Evolutionary conservation across 2,113 vertebrate genomes (phyloP), one percentile per base, ranked within the genome.

Genomic region (Pipra filicauda): DNA sequence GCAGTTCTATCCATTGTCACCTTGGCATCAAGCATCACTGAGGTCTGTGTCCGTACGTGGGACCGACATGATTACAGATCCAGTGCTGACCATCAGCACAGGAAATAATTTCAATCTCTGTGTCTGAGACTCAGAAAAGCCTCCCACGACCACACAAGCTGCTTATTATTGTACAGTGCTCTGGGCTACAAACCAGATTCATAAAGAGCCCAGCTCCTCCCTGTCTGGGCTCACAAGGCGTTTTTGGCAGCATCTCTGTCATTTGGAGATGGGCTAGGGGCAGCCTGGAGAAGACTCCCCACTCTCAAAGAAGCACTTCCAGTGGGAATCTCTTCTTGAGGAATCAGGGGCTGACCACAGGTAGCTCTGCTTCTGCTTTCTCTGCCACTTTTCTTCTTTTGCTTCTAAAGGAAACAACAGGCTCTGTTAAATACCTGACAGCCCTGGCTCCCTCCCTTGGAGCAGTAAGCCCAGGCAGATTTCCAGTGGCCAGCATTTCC

Each of bases 181-280:
- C 83, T 79, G 88, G 86, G 88, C 93, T 51, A 89, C 83, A 91
- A 93, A 96, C 79, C 83, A 96, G 96, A 92, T 92, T 91, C 89
- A 93, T 94, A 87, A 95, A 85, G 88, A 81, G 69, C 77, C 77
- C 89, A 93, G 59, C 91, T 92, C 93, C 95, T 92, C 96, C 89
- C 89, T 81, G 91, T 96, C 96, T 93, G 89, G 90, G 57, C 88
- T 95, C 70, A 90, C 43, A 95, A 55, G 85, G 75, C 89, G 70
- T 77, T 89, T 46, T 54, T 94, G 89, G 82, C 87, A 93, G n/a
- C 64, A 41, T 48, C 33, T 84, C 77, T 78, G 79, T 37, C 64
- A 24, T 62, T 46, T 85, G 61, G 54, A 88, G 89, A 74, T 82
- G 70, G 74, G n/a, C 28, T 83, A 46, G 61, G 54, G 65, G 46